Conservation (phyloP, 2,888 invertebrate genomes). For the Drosophila austrosaltans region DNA sequence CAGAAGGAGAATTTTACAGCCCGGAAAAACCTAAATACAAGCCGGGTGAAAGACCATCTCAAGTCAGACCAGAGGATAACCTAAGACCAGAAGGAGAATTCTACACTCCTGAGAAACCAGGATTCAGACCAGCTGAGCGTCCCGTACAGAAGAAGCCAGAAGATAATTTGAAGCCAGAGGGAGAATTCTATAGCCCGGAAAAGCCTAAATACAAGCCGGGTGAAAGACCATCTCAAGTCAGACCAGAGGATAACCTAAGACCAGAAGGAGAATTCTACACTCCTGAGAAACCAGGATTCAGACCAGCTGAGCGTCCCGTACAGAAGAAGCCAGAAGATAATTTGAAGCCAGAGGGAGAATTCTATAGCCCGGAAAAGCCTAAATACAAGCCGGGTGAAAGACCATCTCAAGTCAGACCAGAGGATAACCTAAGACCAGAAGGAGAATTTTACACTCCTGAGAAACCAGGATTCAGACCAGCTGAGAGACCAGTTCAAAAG, state of each 20-base stretch:
- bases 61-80: constrained; percentile 2
- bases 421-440: constrained; percentile 1
- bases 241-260: background rate
- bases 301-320: background rate
- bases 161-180: background rate
- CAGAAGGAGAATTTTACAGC: constrained; percentile 85
- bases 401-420: background rate
- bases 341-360: background rate
- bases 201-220: background rate
- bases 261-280: constrained; percentile 4
- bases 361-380: constrained; percentile 2
- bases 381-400: constrained; percentile 1
- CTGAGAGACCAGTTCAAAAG: constrained; percentile 3
- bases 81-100: background rate
- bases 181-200: background rate
- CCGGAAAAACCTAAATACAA: background rate
- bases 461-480: constrained; percentile 2
- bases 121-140: constrained; percentile 7
- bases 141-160: background rate
- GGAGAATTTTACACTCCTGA: constrained; percentile 8
- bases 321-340: constrained; percentile 4
- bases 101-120: constrained; percentile 1
- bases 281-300: constrained; percentile 3
- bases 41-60: background rate
- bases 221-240: background rate